A percentile compares a stretch with the other conserved stretches of the same genome.
Evolutionary conservation across 92 coral and sea anemone genomes (phyloP).

Genomic region (Palythoa grandiflora): DNA sequence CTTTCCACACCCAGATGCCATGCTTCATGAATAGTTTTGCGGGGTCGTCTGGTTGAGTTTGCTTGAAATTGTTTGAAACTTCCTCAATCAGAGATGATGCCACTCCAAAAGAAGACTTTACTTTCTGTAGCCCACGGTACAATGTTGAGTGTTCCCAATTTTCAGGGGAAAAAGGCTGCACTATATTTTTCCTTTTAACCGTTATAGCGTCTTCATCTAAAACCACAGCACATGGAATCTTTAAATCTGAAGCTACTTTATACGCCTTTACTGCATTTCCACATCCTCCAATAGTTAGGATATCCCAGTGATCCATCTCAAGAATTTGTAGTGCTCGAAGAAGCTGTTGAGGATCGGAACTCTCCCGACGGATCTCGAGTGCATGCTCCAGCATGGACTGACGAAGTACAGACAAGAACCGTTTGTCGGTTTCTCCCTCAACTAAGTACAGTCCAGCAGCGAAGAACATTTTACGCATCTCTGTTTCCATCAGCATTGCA

Average conservation of each 20-base stretch:
- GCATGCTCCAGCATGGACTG: conserved; percentile 19
- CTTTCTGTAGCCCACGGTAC: neutral
- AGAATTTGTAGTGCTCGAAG: neutral
- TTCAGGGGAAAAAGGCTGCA: neutral
- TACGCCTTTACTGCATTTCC: conserved; percentile 43
- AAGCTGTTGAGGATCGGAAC: neutral
- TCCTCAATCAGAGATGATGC: neutral
- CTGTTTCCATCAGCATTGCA: conserved; percentile 20
- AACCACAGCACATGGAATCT: conserved; percentile 37
- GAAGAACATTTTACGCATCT: conserved; percentile 35
- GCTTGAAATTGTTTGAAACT: too few species aligned
- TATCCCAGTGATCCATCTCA: conserved; percentile 51
- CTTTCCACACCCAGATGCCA: conserved; percentile 39
- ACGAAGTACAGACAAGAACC: conserved; percentile 19
- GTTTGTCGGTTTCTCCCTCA: conserved; percentile 46
- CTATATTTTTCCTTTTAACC: neutral
- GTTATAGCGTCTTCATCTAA: conserved; percentile 13
- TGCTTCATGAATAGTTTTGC: conserved; percentile 11
- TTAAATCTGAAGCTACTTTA: conserved; percentile 21
- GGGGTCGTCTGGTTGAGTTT: neutral
- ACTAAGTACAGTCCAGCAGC: conserved; percentile 36
- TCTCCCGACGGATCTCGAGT: conserved; percentile 6
- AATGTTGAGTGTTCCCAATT: neutral
- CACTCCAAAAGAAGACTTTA: neutral
- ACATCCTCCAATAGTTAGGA: conserved; percentile 36